These are phyloP conservation scores for Dolichoris vasculosae DNA, from an alignment of 1,140 invertebrate genomes.

Conservation along the genomic window DNA sequence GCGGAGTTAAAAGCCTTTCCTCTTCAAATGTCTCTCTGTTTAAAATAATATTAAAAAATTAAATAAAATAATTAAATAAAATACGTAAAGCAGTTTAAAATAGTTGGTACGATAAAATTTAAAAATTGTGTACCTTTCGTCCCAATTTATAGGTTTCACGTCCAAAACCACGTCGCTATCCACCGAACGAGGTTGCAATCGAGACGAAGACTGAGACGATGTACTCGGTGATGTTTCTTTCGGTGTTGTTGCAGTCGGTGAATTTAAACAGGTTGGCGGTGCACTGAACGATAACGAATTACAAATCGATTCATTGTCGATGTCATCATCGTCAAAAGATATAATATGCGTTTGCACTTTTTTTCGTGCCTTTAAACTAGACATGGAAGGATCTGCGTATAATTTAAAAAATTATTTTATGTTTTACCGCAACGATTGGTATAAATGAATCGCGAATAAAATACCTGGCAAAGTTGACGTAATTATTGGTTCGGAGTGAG, in stretches of 20 bases:
- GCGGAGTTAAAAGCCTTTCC: conserved; percentile 69
- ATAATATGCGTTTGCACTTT: conserved; percentile 79
- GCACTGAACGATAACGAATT: conserved; percentile 74
- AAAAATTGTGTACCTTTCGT: conserved; percentile 53
- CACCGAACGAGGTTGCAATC: conserved; percentile 61
- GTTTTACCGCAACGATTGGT: not conserved
- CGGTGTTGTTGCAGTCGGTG: conserved; percentile 71
- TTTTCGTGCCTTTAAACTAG: conserved; percentile 75
- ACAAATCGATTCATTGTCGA: conserved; percentile 53
- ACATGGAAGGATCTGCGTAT: conserved; percentile 68
- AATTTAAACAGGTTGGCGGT: conserved; percentile 79
- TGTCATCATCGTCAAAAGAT: conserved; percentile 78
- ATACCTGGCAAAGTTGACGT: conserved; percentile 67
- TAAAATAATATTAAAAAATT: conserved; percentile 44
- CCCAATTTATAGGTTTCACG: conserved; percentile 61
- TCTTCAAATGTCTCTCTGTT: conserved; percentile 66
- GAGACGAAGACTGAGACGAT: conserved; percentile 48
- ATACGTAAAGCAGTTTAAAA: not conserved
- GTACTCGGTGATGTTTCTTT: conserved; percentile 55
- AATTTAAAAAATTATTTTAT: not conserved
- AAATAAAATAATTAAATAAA: not conserved
- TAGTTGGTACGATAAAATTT: not conserved
- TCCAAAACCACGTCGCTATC: conserved; percentile 55
- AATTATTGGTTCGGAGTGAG: conserved; percentile 76
- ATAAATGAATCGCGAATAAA: not conserved